These are phyloP conservation scores for Pseudopodoces humilis DNA, from an alignment of 2,113 vertebrate species.

Conservation along the genomic window DNA sequence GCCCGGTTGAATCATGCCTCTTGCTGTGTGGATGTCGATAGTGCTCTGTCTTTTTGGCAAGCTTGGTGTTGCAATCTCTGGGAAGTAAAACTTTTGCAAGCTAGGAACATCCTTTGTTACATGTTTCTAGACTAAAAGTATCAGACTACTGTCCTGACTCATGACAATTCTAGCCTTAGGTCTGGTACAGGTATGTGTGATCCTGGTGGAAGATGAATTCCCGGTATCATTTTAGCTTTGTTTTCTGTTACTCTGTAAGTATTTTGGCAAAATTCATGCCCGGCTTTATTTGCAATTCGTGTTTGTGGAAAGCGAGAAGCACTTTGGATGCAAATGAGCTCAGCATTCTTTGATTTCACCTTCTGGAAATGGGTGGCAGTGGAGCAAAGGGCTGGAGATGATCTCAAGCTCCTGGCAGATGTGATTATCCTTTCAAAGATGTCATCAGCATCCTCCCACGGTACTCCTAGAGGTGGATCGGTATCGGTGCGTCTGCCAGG, in stretches of 20 bases:
- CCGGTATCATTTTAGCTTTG: neutral
- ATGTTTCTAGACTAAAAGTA: neutral
- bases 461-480: neutral
- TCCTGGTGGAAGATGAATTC: neutral
- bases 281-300: neutral
- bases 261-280: neutral
- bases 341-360: conserved; percentile 1
- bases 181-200: neutral
- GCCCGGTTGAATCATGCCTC: rapidly evolving
- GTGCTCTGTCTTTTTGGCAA: neutral
- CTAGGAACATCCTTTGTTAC: neutral
- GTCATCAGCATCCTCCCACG: conserved; percentile 1
- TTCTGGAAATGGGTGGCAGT: neutral
- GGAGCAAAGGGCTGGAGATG: neutral
- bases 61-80: neutral
- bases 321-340: neutral
- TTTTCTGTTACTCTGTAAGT: neutral
- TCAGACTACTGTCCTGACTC: neutral
- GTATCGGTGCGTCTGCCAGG: neutral
- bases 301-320: neutral
- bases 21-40: neutral
- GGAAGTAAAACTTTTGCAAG: neutral
- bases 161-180: rapidly evolving
- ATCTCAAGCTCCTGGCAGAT: neutral
- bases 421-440: conserved; percentile 1